Conservation (phyloP, 2,888 invertebrate genomes). For the Thalpophila matura region DNA sequence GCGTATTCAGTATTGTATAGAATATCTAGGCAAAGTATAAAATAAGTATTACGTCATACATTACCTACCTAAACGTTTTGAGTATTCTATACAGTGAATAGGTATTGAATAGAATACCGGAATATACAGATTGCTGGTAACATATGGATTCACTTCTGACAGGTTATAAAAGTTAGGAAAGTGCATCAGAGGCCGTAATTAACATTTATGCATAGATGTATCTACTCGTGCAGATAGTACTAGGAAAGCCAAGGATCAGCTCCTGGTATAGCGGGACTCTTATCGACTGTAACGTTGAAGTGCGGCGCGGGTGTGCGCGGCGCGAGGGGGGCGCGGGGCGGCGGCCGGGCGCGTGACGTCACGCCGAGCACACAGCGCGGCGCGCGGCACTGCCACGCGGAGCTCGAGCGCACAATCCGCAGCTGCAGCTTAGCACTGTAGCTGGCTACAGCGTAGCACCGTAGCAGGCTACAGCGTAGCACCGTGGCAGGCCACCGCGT, state of each 20-base stretch:
- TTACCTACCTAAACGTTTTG: too few relatives aligned
- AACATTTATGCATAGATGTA: not conserved
- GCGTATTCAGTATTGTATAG: too few relatives aligned
- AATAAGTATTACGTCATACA: too few relatives aligned
- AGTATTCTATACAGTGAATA: too few relatives aligned
- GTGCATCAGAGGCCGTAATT: too few relatives aligned
- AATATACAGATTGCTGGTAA: too few relatives aligned
- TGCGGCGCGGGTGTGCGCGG: constrained; percentile 16
- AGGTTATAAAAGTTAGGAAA: too few relatives aligned
- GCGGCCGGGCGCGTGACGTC: constrained; percentile 56
- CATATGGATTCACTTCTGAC: too few relatives aligned
- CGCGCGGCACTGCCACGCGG: constrained; percentile 8
- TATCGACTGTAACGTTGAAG: constrained; percentile 67
- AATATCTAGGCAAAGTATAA: too few relatives aligned
- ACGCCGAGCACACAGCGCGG: constrained; percentile 21
- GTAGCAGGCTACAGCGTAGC: not conserved
- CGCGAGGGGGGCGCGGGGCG: constrained; percentile 18
- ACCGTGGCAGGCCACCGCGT: too few relatives aligned
- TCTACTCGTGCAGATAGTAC: not conserved
- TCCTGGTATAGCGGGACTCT: constrained; percentile 52
- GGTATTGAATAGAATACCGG: too few relatives aligned
- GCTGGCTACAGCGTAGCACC: constrained; percentile 1
- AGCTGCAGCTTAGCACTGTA: not conserved
- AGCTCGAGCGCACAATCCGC: not conserved
- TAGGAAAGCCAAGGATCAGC: constrained; percentile 8